Evolutionary conservation across 2,113 vertebrate species (phyloP), one percentile per base, ranked within the genome.

Genomic region (Tragelaphus strepsiceros): DNA sequence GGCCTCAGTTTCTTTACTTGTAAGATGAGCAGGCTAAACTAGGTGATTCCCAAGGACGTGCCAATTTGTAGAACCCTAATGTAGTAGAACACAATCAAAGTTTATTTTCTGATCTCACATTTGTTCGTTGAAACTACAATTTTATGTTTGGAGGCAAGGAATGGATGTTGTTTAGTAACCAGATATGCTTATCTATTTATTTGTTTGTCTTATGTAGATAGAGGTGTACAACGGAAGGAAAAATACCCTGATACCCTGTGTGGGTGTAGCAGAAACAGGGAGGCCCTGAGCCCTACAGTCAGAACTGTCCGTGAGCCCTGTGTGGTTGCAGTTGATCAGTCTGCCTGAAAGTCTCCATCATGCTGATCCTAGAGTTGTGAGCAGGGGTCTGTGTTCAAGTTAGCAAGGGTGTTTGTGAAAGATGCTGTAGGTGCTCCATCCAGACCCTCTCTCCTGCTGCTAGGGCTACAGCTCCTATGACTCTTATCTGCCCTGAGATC

Each of bases 1-100:
- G 35, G 61, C 51, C 94, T 83, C 62, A 30, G 82, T 97, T 96
- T 97, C 78, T 80, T 83, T 22, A 13, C 87, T 61, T 90, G 13
- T 92, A 84, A 92, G 71, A 85, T 59, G 7, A 95, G 2, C 5
- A 32, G 7, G n/a, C 74, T n/a, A 58, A 91, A n/a, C 35, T 26
- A 26, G 28, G 43, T 86, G 62, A 82, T 89, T 88, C 88, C 15
- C 62, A 54, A 91, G 39, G 77, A 90, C 56, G 53, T 71, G 49
- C 17, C 56, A 30, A 62, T 26, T 28, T 62, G 1, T 30, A n/a
- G 24, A 46, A 83, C 15, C 71, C 77, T 51, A 35, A 46, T 26
- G 3, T 59, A 80, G 6, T 56, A 83, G 62, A 93, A 61, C 24
- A 15, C 26, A 49, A 39, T 28, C 21, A 46, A 24, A 46, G 83